A percentile compares a stretch with the other conserved stretches of the same genome.
phyloP scores from a whole-genome alignment of 2,797 vertebrate genomes.

The Prionace glauca region DNA sequence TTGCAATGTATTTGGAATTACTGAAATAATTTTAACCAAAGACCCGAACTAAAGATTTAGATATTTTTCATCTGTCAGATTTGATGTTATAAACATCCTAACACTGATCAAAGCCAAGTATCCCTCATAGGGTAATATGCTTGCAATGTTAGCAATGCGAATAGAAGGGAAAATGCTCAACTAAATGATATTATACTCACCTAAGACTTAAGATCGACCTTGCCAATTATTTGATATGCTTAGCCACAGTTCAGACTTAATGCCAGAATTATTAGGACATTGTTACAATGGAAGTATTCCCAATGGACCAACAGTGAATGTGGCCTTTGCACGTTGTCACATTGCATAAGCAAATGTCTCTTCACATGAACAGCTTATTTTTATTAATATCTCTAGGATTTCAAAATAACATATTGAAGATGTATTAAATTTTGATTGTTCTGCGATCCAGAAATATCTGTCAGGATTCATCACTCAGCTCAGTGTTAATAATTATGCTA shows the following conservation, averaged over 20 bases:
- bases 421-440: not conserved
- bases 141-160: not conserved
- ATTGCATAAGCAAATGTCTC: not conserved
- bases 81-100: not conserved
- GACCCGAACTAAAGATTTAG: not conserved
- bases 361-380: not conserved
- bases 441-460: not conserved
- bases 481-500: not conserved
- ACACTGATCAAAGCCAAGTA: not conserved
- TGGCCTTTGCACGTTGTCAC: constrained; percentile 20
- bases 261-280: not conserved
- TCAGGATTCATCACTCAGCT: not conserved
- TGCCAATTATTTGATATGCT: not conserved
- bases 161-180: not conserved
- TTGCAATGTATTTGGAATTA: not conserved
- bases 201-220: not conserved
- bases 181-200: not conserved
- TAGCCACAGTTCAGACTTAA: not conserved
- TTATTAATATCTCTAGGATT: not conserved
- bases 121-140: not conserved
- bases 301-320: not conserved
- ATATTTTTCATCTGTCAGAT: not conserved
- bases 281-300: not conserved
- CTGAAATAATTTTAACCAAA: not conserved
- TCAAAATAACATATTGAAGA: not conserved